These are phyloP conservation scores for Hermetia illucens DNA, from an alignment of 1,140 invertebrate genomes.

Conservation along the genomic window DNA sequence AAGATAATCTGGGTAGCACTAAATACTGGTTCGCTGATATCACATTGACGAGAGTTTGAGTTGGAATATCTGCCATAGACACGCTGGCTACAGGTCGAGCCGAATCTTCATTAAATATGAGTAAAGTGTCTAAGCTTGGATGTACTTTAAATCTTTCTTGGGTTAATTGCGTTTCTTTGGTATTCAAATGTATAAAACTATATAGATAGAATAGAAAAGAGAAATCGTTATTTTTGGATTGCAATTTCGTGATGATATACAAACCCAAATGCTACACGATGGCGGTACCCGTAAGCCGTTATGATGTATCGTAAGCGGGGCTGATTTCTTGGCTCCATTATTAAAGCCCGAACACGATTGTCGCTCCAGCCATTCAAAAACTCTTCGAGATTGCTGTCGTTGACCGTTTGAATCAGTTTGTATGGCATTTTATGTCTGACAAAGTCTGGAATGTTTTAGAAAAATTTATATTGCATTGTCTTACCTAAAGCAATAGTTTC, in stretches of 20 bases:
- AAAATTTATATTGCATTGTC: conserved; percentile 5
- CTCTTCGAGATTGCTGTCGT: conserved; percentile 53
- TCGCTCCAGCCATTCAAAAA: conserved; percentile 83
- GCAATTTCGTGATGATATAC: not conserved
- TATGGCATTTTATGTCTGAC: conserved; percentile 71
- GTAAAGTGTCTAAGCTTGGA: conserved; percentile 63
- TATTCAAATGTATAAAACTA: conserved; percentile 50
- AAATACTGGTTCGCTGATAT: conserved; percentile 82
- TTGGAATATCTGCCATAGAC: conserved; percentile 77
- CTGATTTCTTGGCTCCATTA: conserved; percentile 65
- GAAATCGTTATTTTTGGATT: conserved; percentile 2
- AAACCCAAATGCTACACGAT: conserved; percentile 76
- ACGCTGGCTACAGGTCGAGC: conserved; percentile 69
- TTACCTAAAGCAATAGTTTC: not conserved
- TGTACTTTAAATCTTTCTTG: conserved; percentile 56
- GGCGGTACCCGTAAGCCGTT: conserved; percentile 72
- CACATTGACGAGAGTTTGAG: conserved; percentile 73
- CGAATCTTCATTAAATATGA: conserved; percentile 83
- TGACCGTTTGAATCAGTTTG: conserved; percentile 55
- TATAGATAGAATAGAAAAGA: conserved; percentile 8
- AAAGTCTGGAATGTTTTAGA: conserved; percentile 41
- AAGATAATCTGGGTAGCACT: conserved; percentile 75
- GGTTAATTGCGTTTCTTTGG: conserved; percentile 42
- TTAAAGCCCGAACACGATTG: conserved; percentile 77
- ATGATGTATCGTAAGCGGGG: conserved; percentile 74